A percentile compares a stretch with the other conserved stretches of the same genome.
Evolutionary conservation across 2,888 invertebrate species (phyloP).

Genomic region (Heterodera filipjevi): DNA sequence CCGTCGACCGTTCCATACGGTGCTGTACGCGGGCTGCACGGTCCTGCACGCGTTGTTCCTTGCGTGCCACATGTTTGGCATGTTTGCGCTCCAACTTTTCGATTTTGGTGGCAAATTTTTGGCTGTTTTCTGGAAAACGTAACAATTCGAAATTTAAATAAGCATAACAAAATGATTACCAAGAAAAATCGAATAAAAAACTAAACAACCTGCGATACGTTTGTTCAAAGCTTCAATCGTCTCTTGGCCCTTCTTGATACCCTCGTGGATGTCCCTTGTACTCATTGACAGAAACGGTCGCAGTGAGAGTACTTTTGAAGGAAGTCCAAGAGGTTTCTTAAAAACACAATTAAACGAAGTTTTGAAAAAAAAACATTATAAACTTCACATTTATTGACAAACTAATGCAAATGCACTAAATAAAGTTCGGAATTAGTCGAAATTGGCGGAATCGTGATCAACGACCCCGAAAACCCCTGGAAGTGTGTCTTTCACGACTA

Average conservation of each 20-base stretch:
- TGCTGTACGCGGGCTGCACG: constrained; percentile 13
- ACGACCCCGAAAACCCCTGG: too few relatives aligned
- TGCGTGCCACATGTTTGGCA: background rate
- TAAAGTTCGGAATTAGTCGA: too few relatives aligned
- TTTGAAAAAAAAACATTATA: too few relatives aligned
- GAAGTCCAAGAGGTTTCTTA: background rate
- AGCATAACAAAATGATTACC: background rate
- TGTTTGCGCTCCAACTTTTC: constrained; percentile 1
- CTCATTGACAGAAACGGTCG: background rate
- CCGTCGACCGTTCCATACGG: background rate
- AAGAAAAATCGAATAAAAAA: constrained; percentile 1
- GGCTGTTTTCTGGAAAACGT: constrained; percentile 10
- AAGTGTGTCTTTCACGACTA: too few relatives aligned
- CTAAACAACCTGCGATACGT: constrained; percentile 1
- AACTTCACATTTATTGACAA: too few relatives aligned
- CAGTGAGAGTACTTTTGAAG: too few relatives aligned
- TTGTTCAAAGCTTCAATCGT: background rate
- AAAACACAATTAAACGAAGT: background rate
- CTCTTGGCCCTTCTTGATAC: background rate
- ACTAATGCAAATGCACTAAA: too few relatives aligned
- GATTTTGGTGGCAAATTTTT: background rate
- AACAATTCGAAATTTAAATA: too few relatives aligned
- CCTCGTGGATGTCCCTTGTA: background rate
- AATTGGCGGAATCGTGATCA: too few relatives aligned
- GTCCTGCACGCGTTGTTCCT: constrained; percentile 22